Percentiles rank a stretch among this genome's conserved stretches.
phyloP scores from a whole-genome alignment of 2,113 vertebrate genomes.

The Seriola quinqueradiata region DNA sequence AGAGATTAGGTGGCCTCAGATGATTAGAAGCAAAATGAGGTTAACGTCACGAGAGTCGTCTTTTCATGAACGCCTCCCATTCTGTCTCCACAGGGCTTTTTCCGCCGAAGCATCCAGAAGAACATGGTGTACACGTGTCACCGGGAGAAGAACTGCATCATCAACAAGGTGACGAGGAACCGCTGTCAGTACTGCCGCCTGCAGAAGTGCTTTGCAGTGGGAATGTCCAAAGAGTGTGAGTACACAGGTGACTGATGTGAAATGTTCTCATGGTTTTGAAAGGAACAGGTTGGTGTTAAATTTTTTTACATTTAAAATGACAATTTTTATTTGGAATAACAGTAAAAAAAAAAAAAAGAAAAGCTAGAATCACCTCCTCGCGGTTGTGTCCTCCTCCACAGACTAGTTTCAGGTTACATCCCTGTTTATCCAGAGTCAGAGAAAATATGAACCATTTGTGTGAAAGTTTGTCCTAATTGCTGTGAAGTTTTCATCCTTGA shows the following conservation, averaged over 20 bases:
- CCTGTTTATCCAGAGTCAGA: too few relatives aligned
- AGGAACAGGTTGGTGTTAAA: neutral
- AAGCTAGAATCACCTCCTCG: too few relatives aligned
- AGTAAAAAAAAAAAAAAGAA: too few relatives aligned
- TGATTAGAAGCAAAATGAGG: conserved; percentile 44
- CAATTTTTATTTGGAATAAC: too few relatives aligned
- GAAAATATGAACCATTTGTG: too few relatives aligned
- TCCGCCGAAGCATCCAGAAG: conserved; percentile 99
- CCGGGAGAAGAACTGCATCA: conserved; percentile 98
- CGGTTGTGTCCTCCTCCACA: too few relatives aligned
- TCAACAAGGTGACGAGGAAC: conserved; percentile 99
- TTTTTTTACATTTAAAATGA: neutral
- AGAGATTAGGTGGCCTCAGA: conserved; percentile 17
- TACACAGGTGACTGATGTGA: conserved; percentile 16
- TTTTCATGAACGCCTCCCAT: conserved; percentile 22
- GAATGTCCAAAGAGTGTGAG: conserved; percentile 99
- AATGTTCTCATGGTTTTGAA: neutral
- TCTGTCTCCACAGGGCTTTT: conserved; percentile 90
- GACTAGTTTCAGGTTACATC: too few relatives aligned
- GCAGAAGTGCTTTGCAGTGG: conserved; percentile 97
- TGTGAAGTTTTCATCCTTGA: too few relatives aligned
- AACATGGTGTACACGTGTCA: conserved; percentile 99
- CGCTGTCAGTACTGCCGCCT: conserved; percentile 98
- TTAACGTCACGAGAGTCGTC: conserved; percentile 23
- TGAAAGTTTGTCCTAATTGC: too few relatives aligned